A percentile compares a stretch with the other conserved stretches of the same genome.
phyloP scores from a whole-genome alignment of 2,113 vertebrate genomes.

The Dipodomys stephensi region DNA sequence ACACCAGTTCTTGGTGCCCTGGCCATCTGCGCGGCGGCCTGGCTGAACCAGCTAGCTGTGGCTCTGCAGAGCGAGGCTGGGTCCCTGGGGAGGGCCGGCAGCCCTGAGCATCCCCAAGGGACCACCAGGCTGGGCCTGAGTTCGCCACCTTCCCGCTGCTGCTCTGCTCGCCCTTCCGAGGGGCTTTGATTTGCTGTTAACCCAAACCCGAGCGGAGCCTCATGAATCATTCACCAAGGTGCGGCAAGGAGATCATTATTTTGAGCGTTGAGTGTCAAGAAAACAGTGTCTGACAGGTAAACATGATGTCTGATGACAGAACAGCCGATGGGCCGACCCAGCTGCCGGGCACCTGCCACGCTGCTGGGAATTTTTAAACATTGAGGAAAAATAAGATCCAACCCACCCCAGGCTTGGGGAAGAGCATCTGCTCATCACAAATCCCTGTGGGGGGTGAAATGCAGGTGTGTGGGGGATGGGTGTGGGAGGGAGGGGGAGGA shows the following conservation, averaged over 20 bases:
- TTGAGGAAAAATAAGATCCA: background rate
- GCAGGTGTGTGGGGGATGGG: background rate
- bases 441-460: background rate
- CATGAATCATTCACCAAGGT: conserved; percentile 76
- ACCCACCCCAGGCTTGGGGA: background rate
- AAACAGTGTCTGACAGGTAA: conserved; percentile 79
- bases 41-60: background rate
- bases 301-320: conserved; percentile 77
- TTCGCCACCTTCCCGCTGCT: background rate
- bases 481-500: too few relatives aligned
- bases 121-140: background rate
- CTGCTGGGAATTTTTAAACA: conserved; percentile 73
- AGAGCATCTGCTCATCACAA: background rate
- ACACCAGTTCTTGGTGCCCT: background rate
- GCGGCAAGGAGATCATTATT: conserved; percentile 77
- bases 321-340: conserved; percentile 70
- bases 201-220: conserved; percentile 47
- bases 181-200: conserved; percentile 73
- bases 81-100: background rate
- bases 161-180: background rate
- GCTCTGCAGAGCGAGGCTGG: background rate
- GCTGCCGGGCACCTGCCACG: conserved; percentile 59
- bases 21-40: accelerated
- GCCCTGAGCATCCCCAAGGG: background rate
- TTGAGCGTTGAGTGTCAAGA: conserved; percentile 77